Percentiles rank a stretch among this genome's conserved stretches.
phyloP scores from a whole-genome alignment of 2,888 invertebrate genomes.

The Acronicta psi region DNA sequence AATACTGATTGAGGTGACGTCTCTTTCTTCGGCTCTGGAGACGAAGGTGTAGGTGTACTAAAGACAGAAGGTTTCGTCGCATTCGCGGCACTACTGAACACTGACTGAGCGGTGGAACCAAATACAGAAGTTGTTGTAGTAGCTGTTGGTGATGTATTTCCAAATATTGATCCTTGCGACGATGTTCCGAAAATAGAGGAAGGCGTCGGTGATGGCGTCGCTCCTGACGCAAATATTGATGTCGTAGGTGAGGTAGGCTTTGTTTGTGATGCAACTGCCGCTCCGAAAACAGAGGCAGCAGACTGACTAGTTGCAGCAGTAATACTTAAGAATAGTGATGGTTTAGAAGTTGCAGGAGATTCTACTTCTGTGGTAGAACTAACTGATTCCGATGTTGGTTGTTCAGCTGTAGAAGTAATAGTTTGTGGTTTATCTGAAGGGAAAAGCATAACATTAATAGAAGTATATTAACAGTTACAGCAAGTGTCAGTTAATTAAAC shows the following conservation, averaged over 20 bases:
- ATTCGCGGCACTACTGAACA: slow-evolving; percentile 41
- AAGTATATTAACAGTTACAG: background rate
- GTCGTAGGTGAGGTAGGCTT: slow-evolving; percentile 49
- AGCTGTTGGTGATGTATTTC: slow-evolving; percentile 43
- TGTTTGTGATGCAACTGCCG: slow-evolving; percentile 60
- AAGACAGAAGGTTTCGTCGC: slow-evolving; percentile 56
- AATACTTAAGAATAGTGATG: slow-evolving; percentile 42
- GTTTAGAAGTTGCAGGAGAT: slow-evolving; percentile 24
- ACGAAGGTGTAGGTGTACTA: slow-evolving; percentile 57
- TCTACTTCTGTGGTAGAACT: slow-evolving; percentile 25
- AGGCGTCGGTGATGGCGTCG: slow-evolving; percentile 48
- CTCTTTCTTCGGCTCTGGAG: slow-evolving; percentile 57
- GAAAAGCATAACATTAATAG: slow-evolving; percentile 3
- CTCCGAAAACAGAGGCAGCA: slow-evolving; percentile 70
- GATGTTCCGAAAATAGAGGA: slow-evolving; percentile 49
- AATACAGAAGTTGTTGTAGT: slow-evolving; percentile 50
- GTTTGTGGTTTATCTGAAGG: slow-evolving; percentile 63
- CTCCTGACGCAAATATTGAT: slow-evolving; percentile 55
- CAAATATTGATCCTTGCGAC: slow-evolving; percentile 53
- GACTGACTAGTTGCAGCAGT: slow-evolving; percentile 50
- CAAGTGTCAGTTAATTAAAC: no score
- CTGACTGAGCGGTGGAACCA: slow-evolving; percentile 53
- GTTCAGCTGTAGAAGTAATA: slow-evolving; percentile 35
- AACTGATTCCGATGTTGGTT: slow-evolving; percentile 32
- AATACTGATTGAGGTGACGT: slow-evolving; percentile 54